Evolutionary conservation across 2,888 invertebrate species (phyloP).

Genomic region (Protula sp.): DNA sequence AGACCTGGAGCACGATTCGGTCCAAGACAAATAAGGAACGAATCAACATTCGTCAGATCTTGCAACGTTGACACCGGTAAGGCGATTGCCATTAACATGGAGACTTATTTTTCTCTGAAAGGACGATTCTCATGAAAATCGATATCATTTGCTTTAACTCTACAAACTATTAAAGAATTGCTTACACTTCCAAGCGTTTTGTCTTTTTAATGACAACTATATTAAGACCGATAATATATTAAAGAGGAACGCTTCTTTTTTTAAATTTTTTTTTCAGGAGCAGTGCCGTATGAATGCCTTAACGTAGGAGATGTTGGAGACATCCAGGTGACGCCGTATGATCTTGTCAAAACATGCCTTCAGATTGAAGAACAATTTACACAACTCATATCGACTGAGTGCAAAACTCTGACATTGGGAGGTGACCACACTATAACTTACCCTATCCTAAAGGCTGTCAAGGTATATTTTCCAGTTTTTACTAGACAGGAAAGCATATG

Average conservation of each 20-base stretch:
- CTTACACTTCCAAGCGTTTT: too few species aligned
- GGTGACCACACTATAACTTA: slow-evolving; percentile 54
- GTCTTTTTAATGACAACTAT: too few species aligned
- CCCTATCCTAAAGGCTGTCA: slow-evolving; percentile 50
- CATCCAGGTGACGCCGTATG: slow-evolving; percentile 40
- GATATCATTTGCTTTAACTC: too few species aligned
- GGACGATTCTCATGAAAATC: too few species aligned
- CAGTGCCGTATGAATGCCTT: slow-evolving; percentile 43
- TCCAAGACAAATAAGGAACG: slow-evolving; percentile 49
- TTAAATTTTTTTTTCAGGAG: too few species aligned
- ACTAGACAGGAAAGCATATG: too few species aligned
- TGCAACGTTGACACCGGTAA: slow-evolving; percentile 45
- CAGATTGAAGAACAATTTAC: slow-evolving; percentile 36
- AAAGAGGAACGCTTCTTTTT: too few species aligned
- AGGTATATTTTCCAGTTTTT: too few species aligned
- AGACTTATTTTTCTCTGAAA: too few species aligned
- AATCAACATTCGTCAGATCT: slow-evolving; percentile 43
- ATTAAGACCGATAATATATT: too few species aligned
- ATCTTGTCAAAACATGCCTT: slow-evolving; percentile 39
- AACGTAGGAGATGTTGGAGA: slow-evolving; percentile 52
- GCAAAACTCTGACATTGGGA: slow-evolving; percentile 48
- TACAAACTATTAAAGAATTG: too few species aligned
- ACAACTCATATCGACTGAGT: slow-evolving; percentile 36
- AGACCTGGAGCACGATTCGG: slow-evolving; percentile 48
- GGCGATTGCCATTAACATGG: too few species aligned